Conservation (phyloP, 2,113 vertebrate species). For the Oreochromis aureus region DNA sequence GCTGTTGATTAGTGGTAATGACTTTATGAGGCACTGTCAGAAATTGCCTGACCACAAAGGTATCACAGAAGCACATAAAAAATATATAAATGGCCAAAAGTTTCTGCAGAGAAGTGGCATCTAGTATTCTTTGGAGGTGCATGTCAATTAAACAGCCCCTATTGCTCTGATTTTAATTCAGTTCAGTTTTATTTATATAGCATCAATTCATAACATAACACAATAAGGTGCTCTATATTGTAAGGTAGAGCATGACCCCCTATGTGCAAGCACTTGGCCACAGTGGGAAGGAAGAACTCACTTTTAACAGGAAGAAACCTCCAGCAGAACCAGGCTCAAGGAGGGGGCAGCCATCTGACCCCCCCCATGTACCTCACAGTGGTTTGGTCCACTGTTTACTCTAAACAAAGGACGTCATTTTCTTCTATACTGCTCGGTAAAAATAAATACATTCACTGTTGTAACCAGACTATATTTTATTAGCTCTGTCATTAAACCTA, state of each 20-base stretch:
- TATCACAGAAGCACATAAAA: not conserved
- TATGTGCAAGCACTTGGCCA: not conserved
- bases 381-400: not conserved
- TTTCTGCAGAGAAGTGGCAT: not conserved
- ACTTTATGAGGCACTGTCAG: not conserved
- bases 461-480: not conserved
- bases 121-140: not conserved
- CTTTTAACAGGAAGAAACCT: not conserved
- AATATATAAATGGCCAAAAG: not conserved
- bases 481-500: not conserved
- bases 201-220: no score
- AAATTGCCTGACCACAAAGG: not conserved
- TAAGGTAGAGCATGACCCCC: no score
- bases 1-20: not conserved
- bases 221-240: no score
- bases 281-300: not conserved
- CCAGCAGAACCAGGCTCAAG: not conserved
- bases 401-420: not conserved
- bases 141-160: fast-evolving
- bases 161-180: not conserved
- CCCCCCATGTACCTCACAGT: not conserved
- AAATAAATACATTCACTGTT: not conserved
- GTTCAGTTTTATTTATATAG: no score
- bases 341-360: not conserved
- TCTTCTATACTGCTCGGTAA: not conserved